phyloP scores from a whole-genome alignment of 2,113 vertebrate genomes.

The Nerophis lumbriciformis region DNA sequence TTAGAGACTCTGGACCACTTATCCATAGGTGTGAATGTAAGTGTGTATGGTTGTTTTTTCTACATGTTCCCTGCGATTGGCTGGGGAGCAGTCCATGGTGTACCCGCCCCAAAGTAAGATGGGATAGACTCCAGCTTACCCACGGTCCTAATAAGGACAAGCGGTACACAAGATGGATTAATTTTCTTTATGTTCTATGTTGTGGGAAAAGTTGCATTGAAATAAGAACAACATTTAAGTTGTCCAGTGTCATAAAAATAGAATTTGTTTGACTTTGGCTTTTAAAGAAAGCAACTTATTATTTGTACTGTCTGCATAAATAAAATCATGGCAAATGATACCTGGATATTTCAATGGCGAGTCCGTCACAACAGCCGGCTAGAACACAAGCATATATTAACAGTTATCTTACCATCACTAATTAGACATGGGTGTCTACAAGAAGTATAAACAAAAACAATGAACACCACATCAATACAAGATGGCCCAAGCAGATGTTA shows the following conservation, averaged over 20 bases:
- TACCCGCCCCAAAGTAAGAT: no score
- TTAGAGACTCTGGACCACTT: no score
- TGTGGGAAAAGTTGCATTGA: conserved; percentile 4
- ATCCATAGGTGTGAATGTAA: no score
- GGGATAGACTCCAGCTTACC: no score
- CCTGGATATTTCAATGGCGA: conserved; percentile 57
- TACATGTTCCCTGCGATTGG: no score
- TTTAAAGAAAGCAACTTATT: conserved; percentile 5
- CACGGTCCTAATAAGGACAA: no score
- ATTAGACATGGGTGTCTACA: conserved; percentile 21
- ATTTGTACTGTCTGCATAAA: neutral
- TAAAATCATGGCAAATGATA: conserved; percentile 34
- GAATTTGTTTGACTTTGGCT: no score
- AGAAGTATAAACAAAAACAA: conserved; percentile 35
- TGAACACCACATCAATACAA: conserved; percentile 46
- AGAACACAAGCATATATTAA: conserved; percentile 44
- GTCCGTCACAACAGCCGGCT: conserved; percentile 64
- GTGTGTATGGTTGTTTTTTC: no score
- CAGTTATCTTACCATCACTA: conserved; percentile 19
- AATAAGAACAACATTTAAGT: neutral
- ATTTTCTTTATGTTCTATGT: no score
- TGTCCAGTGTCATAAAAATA: no score
- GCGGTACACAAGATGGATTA: no score
- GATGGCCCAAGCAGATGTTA: conserved; percentile 43
- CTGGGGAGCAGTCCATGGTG: no score